Conservation (phyloP, 2,797 vertebrate species). For the Cichlasoma orientale region DNA sequence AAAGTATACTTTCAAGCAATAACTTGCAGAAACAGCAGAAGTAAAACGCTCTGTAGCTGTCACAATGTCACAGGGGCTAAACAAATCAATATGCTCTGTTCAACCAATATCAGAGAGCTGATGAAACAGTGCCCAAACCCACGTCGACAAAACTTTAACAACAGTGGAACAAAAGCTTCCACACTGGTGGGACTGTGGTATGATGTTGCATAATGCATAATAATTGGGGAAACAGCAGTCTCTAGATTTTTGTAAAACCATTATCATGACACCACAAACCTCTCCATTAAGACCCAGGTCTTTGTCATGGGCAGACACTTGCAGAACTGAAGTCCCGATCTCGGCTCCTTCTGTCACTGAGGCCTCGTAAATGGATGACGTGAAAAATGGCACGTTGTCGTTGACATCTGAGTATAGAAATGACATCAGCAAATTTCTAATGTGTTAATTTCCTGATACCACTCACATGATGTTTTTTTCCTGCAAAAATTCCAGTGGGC, state of each 20-base stretch:
- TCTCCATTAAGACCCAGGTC: conserved; percentile 90
- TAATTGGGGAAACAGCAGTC: conserved; percentile 7
- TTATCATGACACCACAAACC: conserved; percentile 67
- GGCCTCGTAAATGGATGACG: conserved; percentile 90
- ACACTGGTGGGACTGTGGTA: conserved; percentile 4
- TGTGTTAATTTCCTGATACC: conserved; percentile 8
- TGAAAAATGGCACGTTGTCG: conserved; percentile 94
- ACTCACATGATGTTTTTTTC: not conserved
- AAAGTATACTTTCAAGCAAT: not conserved
- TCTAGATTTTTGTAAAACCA: conserved; percentile 8
- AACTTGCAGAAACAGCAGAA: conserved; percentile 13
- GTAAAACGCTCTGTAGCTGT: conserved; percentile 16
- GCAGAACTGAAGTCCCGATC: conserved; percentile 84
- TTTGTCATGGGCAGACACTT: conserved; percentile 88
- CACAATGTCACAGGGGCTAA: conserved; percentile 43
- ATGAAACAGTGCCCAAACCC: conserved; percentile 12
- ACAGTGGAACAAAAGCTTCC: conserved; percentile 30
- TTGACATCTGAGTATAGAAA: conserved; percentile 85
- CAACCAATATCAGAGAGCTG: conserved; percentile 19
- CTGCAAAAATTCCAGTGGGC: no score
- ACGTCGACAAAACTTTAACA: conserved; percentile 26
- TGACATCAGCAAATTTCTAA: conserved; percentile 16
- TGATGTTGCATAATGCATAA: conserved; percentile 19
- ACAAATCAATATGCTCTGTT: conserved; percentile 33
- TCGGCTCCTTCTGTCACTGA: conserved; percentile 86